Base-by-base conservation (phyloP, 1,140 invertebrate species). In the Cyphomyrmex costatus region DNA sequence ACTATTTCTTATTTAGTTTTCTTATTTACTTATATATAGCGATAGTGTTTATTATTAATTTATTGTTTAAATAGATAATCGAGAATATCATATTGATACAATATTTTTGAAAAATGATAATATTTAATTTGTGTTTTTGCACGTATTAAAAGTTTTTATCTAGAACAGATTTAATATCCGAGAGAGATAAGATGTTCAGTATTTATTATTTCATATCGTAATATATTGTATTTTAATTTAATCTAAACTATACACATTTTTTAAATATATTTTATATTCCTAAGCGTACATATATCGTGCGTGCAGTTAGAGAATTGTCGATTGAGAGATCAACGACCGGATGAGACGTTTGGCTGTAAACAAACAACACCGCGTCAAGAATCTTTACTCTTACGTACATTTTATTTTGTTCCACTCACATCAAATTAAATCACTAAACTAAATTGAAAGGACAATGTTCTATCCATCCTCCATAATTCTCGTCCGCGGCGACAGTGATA, bases 291-390 rank as follows among this genome's bases (percentile, higher is more conserved):
- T 42, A 49, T 60, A 42, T 60, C 21, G 19, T 21, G 33, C 7
- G 10, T 49, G 68, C 42, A 60, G 16, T 49, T 46, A 30, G 68
- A 73, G 19, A 42, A 83, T 71, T 71, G 65, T 42, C 16, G 24
- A 27, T 82, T 27, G 53, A 74, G 24, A 80, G 33, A 83, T 83
- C 68, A 83, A 83, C 36, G 79, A 3, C 36, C 36, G 53, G 36
- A 70, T 30, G 63, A 58, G 24, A 71, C 19, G 51, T 71, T 82
- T 58, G n/a, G 53, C 10, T n/a, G 53, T 61, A 49, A 19, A 70
- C 46, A 79, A 68, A 79, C 53, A 82, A 82, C 36, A 33, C 6
- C 53, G 19, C 33, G 42, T 74, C 58, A 83, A 60, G 68, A 83
- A 58, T 60, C 36, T 71, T 56, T 36, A n/a, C n/a, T n/a, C n/a